Percentiles rank a stretch among this genome's conserved stretches.
These are phyloP conservation scores for Stichopus horrens DNA, from an alignment of 53 echinoderm and acorn worm species.

Conservation along the genomic window DNA sequence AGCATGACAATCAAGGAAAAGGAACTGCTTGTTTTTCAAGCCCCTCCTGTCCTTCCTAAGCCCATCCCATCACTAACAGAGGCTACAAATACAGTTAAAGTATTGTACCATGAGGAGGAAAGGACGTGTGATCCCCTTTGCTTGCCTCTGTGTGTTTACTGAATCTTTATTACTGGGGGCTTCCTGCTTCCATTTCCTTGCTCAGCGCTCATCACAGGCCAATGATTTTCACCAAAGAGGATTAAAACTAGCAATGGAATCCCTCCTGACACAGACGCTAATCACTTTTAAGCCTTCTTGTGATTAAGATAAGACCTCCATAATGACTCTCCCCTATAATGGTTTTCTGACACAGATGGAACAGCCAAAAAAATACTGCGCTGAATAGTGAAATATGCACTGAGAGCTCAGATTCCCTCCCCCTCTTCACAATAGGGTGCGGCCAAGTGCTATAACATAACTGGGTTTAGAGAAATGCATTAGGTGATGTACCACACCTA, in stretches of 20 bases:
- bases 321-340: no score
- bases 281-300: conserved; percentile 32
- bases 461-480: no score
- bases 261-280: conserved; percentile 21
- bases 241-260: conserved; percentile 7
- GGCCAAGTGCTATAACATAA: no score
- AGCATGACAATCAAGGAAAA: no score
- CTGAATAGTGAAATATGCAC: no score
- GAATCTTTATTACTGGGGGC: conserved; percentile 3
- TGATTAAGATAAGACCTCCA: conserved; percentile 13
- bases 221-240: conserved; percentile 20
- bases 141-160: not conserved
- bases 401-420: no score
- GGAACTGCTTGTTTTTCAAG: not conserved
- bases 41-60: not conserved
- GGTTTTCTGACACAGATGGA: no score
- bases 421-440: no score
- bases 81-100: not conserved
- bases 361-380: no score
- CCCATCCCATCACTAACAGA: not conserved
- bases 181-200: not conserved
- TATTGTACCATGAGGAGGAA: no score
- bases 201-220: conserved; percentile 4
- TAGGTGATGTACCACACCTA: no score
- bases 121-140: not conserved